These are phyloP conservation scores for Podargus strigoides DNA, from an alignment of 2,797 vertebrate species.

Conservation along the genomic window DNA sequence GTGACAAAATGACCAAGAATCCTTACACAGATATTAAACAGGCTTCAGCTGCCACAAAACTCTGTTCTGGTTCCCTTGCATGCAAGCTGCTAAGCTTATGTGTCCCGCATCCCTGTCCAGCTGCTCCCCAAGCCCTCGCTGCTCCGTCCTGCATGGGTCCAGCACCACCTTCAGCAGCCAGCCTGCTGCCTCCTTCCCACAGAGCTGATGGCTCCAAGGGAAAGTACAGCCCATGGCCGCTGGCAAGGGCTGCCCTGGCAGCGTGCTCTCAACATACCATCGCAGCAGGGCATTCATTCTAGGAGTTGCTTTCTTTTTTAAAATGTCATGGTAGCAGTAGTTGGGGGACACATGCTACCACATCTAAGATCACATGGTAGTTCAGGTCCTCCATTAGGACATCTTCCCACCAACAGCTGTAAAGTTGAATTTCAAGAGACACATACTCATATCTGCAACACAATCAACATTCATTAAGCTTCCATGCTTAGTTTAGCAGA, in stretches of 20 bases:
- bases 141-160: background rate
- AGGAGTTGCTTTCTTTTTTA: background rate
- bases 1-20: background rate
- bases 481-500: background rate
- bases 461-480: background rate
- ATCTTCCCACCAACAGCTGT: background rate
- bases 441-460: background rate
- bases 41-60: background rate
- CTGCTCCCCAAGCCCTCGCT: background rate
- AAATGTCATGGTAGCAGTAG: background rate
- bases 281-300: background rate
- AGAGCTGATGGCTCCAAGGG: background rate
- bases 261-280: background rate
- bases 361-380: background rate
- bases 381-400: background rate
- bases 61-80: background rate
- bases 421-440: background rate
- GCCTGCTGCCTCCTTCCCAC: background rate
- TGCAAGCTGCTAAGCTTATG: background rate
- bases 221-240: fast-evolving
- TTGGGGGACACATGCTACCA: too few species aligned
- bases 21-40: background rate
- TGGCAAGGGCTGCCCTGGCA: background rate
- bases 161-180: fast-evolving
- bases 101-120: fast-evolving